A percentile compares a stretch with the other conserved stretches of the same genome.
Evolutionary conservation across 2,888 invertebrate genomes (phyloP).

Genomic region (Trachelus troglodyta): DNA sequence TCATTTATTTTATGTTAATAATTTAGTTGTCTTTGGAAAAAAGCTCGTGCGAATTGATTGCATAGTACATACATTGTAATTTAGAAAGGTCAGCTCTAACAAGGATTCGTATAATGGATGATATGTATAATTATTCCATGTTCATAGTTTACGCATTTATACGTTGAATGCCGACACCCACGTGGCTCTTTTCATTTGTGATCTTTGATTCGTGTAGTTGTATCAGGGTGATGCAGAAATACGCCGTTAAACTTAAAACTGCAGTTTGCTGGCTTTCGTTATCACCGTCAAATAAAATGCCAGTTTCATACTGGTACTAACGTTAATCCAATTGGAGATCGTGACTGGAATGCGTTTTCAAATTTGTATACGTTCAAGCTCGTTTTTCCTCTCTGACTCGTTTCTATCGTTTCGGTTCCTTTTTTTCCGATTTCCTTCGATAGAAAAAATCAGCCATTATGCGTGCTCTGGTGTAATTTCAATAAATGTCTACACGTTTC

Average conservation of each 20-base stretch:
- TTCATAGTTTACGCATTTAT: neutral
- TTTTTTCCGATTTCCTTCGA: too few relatives aligned
- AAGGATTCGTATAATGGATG: neutral
- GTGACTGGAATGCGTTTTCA: neutral
- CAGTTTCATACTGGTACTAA: neutral
- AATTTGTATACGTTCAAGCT: neutral
- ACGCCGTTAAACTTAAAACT: slow-evolving; percentile 20
- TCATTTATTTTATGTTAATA: too few relatives aligned
- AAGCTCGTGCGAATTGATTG: too few relatives aligned
- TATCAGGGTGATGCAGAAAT: neutral
- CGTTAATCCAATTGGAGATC: neutral
- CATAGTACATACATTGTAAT: too few relatives aligned
- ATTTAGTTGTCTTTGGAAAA: too few relatives aligned
- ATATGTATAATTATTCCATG: neutral
- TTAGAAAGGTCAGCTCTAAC: neutral
- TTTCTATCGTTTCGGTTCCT: neutral
- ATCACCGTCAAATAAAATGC: neutral
- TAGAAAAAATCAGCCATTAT: neutral
- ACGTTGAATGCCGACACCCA: neutral
- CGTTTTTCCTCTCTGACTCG: neutral
- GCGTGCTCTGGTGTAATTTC: neutral
- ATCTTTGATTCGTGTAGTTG: neutral
- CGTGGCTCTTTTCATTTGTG: neutral
- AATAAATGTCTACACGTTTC: neutral
- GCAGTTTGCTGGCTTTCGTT: slow-evolving; percentile 6